Conservation (phyloP, 2,797 vertebrate genomes). For the Amazona ochrocephala region DNA sequence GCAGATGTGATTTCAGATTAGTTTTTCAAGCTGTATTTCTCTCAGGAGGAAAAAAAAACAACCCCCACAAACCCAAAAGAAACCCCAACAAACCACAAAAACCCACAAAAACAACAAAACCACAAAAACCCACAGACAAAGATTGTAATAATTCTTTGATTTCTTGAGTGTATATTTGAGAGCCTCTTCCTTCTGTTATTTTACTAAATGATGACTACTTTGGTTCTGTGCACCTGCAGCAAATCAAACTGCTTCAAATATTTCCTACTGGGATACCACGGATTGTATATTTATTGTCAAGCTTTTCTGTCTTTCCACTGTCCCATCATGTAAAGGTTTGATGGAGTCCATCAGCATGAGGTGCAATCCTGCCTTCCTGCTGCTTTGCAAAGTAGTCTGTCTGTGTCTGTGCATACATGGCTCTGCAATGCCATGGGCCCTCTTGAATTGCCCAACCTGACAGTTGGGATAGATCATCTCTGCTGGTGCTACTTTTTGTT, state of each 20-base stretch:
- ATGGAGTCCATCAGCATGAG: neutral
- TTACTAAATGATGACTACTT: neutral
- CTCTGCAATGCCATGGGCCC: neutral
- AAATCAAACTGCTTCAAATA: neutral
- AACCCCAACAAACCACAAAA: neutral
- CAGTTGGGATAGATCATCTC: neutral
- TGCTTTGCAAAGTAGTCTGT: neutral
- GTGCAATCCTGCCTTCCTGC: neutral
- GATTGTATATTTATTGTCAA: neutral
- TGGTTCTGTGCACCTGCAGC: neutral
- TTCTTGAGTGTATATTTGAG: neutral
- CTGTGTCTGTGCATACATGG: fast-evolving
- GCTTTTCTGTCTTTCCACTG: neutral
- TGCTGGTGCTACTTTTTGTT: neutral
- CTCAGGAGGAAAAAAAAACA: neutral
- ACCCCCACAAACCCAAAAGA: neutral
- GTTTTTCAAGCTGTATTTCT: neutral
- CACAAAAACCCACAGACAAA: neutral
- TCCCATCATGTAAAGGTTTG: neutral
- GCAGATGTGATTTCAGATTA: neutral
- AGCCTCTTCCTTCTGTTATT: neutral
- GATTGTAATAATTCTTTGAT: neutral
- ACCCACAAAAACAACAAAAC: neutral
- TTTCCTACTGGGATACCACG: neutral
- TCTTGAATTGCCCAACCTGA: too few species aligned